These are phyloP conservation scores for Plotosus lineatus DNA, from an alignment of 2,113 vertebrate species.

Conservation along the genomic window DNA sequence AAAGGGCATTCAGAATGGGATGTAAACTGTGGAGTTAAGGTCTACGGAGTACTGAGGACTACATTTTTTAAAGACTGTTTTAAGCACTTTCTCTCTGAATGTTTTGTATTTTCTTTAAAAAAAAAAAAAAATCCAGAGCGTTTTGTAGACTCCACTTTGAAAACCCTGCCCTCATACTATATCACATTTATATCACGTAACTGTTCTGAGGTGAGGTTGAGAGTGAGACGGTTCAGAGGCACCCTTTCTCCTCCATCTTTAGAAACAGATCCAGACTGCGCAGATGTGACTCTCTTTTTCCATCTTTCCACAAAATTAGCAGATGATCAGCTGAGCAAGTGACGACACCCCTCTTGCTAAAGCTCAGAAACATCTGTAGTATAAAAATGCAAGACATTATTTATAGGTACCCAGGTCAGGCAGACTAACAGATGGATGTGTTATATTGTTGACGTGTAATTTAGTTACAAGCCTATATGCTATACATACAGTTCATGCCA, in stretches of 20 bases:
- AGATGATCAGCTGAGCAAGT: slow-evolving; percentile 94
- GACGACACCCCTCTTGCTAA: slow-evolving; percentile 83
- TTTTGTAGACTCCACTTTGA: too few relatives aligned
- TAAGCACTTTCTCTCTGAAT: background rate
- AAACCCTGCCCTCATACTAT: background rate
- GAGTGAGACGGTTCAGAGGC: background rate
- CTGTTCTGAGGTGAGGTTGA: background rate
- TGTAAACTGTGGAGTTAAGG: background rate
- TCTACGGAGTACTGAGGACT: background rate
- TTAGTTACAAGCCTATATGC: background rate
- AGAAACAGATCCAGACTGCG: slow-evolving; percentile 87
- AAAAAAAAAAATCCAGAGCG: background rate
- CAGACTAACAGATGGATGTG: background rate
- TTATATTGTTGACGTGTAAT: too few relatives aligned
- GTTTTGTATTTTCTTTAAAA: background rate
- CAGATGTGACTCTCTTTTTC: slow-evolving; percentile 82
- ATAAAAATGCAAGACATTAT: background rate
- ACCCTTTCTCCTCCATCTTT: slow-evolving; percentile 79
- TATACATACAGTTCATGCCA: too few relatives aligned
- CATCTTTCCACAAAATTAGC: slow-evolving; percentile 93
- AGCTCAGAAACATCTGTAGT: slow-evolving; percentile 90
- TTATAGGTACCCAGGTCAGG: background rate
- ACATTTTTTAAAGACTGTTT: background rate
- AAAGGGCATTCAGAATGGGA: background rate
- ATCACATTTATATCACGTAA: background rate